Evolutionary conservation across 2,113 vertebrate genomes (phyloP).

Genomic region (Planiliza haematocheilus): DNA sequence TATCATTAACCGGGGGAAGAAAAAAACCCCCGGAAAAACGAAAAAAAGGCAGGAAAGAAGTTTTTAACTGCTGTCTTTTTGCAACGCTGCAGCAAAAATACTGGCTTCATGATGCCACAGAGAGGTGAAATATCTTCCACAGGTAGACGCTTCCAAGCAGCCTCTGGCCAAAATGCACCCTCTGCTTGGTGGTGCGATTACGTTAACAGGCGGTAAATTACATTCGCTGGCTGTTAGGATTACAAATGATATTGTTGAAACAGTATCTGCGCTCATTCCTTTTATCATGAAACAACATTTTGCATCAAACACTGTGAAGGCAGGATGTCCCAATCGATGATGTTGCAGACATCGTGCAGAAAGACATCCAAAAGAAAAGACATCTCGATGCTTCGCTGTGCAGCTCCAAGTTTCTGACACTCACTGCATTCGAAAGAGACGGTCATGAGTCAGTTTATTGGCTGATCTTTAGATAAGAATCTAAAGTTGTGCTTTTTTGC

Average conservation of each 20-base stretch:
- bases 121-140: neutral
- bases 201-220: neutral
- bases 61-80: slow-evolving; percentile 58
- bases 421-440: too few relatives aligned
- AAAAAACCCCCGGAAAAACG: slow-evolving; percentile 14
- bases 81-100: too few relatives aligned
- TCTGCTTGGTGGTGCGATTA: neutral
- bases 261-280: neutral
- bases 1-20: slow-evolving; percentile 54
- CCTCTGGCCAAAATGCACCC: neutral
- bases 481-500: too few relatives aligned
- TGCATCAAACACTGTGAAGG: neutral
- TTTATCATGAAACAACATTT: too few relatives aligned
- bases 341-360: too few relatives aligned
- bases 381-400: too few relatives aligned
- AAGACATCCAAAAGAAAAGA: too few relatives aligned
- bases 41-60: slow-evolving; percentile 33
- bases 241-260: neutral
- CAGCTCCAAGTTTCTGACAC: too few relatives aligned
- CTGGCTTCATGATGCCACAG: too few relatives aligned
- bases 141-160: slow-evolving; percentile 1
- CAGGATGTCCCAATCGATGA: too few relatives aligned
- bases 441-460: too few relatives aligned
- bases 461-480: too few relatives aligned
- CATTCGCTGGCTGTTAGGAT: neutral